Evolutionary conservation across 1,140 invertebrate species (phyloP).

Genomic region (Drosophila ficusphila): DNA sequence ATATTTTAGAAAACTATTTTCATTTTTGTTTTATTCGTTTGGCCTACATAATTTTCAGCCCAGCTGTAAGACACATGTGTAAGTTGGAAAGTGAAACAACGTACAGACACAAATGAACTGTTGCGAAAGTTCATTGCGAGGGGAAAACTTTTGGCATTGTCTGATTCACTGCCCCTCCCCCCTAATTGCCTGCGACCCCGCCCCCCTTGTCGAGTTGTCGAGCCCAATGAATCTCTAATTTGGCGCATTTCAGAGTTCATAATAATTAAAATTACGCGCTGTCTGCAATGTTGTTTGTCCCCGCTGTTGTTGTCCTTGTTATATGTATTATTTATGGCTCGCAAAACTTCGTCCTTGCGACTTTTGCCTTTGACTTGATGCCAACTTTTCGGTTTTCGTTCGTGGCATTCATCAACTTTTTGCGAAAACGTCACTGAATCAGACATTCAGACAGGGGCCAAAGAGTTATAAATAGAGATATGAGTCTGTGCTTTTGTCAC

Average conservation of each 20-base stretch:
- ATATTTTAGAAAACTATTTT: no score
- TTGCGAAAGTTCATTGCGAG: conserved; percentile 63
- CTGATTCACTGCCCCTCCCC: conserved; percentile 1
- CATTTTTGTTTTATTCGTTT: neutral
- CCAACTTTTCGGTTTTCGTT: conserved; percentile 58
- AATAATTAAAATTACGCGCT: conserved; percentile 78
- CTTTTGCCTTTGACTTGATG: conserved; percentile 74
- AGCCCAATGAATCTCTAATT: conserved; percentile 77
- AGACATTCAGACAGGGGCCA: conserved; percentile 6
- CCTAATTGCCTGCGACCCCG: conserved; percentile 13
- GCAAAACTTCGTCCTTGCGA: conserved; percentile 55
- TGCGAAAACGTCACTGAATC: conserved; percentile 38
- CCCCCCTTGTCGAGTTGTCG: conserved; percentile 17
- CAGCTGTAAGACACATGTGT: neutral
- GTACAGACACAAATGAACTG: conserved; percentile 41
- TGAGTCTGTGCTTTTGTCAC: conserved; percentile 41
- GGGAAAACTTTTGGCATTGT: conserved; percentile 66
- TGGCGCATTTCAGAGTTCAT: conserved; percentile 70
- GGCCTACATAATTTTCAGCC: neutral
- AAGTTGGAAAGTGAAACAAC: conserved; percentile 9
- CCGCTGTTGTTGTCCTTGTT: conserved; percentile 53
- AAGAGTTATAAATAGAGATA: conserved; percentile 18
- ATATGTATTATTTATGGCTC: conserved; percentile 71
- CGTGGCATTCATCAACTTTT: conserved; percentile 76
- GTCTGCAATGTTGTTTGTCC: conserved; percentile 61